These are phyloP conservation scores for Ceyx cyanopectus DNA, from an alignment of 2,113 vertebrate genomes.

Conservation along the genomic window DNA sequence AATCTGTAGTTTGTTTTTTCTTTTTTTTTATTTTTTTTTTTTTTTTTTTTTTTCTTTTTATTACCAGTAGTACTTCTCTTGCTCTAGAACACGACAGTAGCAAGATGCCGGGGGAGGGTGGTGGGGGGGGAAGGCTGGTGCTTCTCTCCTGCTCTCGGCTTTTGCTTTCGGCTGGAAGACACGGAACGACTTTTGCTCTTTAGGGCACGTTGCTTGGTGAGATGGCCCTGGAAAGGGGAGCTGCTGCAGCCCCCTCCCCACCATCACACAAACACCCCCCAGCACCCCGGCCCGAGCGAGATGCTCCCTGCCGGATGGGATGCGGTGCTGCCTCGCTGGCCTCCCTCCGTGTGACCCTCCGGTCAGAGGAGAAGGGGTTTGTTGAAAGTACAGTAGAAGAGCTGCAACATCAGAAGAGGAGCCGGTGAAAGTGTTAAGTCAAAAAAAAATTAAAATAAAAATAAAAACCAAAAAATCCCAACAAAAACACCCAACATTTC, in stretches of 20 bases:
- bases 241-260: not conserved
- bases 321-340: not conserved
- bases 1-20: too few relatives aligned
- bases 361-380: constrained; percentile 62
- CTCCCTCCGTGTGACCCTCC: constrained; percentile 21
- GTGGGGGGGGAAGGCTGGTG: constrained; percentile 31
- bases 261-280: too few relatives aligned
- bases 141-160: constrained; percentile 2
- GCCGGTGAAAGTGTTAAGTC: constrained; percentile 53
- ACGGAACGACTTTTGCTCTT: constrained; percentile 50
- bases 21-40: too few relatives aligned
- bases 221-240: not conserved
- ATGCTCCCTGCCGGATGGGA: not conserved
- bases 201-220: too few relatives aligned
- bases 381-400: constrained; percentile 77
- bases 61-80: constrained; percentile 79
- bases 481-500: not conserved
- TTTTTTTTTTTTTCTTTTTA: constrained; percentile 4
- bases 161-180: constrained; percentile 64
- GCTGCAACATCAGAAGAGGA: constrained; percentile 48
- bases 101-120: constrained; percentile 26
- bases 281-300: not conserved
- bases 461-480: too few relatives aligned
- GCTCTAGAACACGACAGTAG: constrained; percentile 72
- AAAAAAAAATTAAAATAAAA: not conserved